Base-by-base conservation (phyloP, 2,797 vertebrate genomes). In the Micropoecilia bifurca region DNA sequence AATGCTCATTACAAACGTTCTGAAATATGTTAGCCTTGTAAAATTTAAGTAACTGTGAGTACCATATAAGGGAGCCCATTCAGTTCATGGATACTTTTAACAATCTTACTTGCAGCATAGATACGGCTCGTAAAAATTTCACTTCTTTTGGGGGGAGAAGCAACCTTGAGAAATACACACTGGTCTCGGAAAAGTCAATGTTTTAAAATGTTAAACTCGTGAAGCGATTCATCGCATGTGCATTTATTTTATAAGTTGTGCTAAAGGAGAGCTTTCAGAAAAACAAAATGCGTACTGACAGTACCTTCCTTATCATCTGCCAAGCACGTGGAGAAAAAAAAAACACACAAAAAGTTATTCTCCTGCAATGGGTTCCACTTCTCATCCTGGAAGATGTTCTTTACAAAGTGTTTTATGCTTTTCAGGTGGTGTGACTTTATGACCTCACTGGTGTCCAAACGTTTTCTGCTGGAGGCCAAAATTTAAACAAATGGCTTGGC, bases 241-340 rank as follows among this genome's bases (percentile, higher is more conserved):
- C 39, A 1, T 46, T 41, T 12, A 45, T 28, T 46, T 43, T 43
- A 75, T 33, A 18, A 80, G 76, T 80, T 80, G 79, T 73, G 53
- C 25, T 74, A 59, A 83, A 80, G 74, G 61, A 72, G 72, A 59
- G 9, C 12, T 82, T 91, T 50, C 0, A 75, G 78, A 83, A 77
- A 59, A 2, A 25, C 50, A 25, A 77, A 80, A 87, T 73, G 14
- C 43, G 83, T 73, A 45, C 39, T n/a, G 53, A 88, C 80, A 4
- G 76, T 91, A 93, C 90, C 92, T 91, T 85, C 75, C 25, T 28
- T 48, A 39, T 93, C 90, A 87, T 93, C 93, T 95, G 91, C 48
- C 81, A 61, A 82, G 91, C 92, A 94, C 93, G 93, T 93, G 87
- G 88, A 91, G 83, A 83, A 87, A 89, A 9, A 50, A 50, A 50